A percentile compares a stretch with the other conserved stretches of the same genome.
Evolutionary conservation across 2,113 vertebrate species (phyloP).

Genomic region (Varanus salvator): DNA sequence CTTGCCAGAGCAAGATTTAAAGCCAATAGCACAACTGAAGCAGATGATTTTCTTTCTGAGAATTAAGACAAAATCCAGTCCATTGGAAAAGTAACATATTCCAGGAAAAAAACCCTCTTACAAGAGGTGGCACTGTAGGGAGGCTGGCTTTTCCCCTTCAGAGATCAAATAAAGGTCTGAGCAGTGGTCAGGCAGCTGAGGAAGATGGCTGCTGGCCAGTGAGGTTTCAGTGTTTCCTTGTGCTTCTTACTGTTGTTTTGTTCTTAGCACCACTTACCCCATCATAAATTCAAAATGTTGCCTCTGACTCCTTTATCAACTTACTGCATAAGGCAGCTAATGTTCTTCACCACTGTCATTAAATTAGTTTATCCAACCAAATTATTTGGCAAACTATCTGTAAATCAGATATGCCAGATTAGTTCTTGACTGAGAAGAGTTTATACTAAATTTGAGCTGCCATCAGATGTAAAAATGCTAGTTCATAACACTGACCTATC

Average conservation of each 20-base stretch:
- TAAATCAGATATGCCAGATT: not conserved
- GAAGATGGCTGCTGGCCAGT: not conserved
- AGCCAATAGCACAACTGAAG: not conserved
- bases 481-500: not conserved
- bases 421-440: not conserved
- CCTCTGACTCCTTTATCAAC: not conserved
- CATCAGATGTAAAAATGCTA: not conserved
- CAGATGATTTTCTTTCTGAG: slow-evolving; percentile 19
- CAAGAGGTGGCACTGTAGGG: no score
- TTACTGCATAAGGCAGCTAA: not conserved
- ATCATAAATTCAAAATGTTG: not conserved
- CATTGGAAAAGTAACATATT: slow-evolving; percentile 8
- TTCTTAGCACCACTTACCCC: not conserved
- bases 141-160: not conserved
- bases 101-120: not conserved
- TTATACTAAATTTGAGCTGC: not conserved
- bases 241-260: not conserved
- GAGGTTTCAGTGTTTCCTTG: not conserved
- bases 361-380: not conserved
- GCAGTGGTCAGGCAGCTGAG: slow-evolving; percentile 8
- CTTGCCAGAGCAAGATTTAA: not conserved
- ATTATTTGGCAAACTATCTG: not conserved
- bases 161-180: not conserved
- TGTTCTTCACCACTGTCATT: not conserved
- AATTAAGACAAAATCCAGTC: not conserved